Percentiles rank a stretch among this genome's conserved stretches.
These are phyloP conservation scores for Lasioglossum calceatum DNA, from an alignment of 2,888 invertebrate species.

Conservation along the genomic window DNA sequence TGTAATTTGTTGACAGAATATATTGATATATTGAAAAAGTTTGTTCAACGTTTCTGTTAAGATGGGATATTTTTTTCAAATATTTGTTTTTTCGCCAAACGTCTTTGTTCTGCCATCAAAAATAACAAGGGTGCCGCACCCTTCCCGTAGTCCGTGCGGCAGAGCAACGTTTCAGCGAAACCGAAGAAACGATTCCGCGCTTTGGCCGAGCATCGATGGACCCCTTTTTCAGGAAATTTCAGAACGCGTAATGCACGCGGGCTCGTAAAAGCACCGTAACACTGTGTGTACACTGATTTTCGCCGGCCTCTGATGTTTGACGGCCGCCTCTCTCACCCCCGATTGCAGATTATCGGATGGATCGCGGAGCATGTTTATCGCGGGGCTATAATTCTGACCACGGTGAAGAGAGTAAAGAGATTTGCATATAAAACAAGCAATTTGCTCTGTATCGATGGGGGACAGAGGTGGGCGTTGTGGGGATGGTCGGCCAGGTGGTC, in stretches of 20 bases:
- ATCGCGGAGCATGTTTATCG: constrained; percentile 62
- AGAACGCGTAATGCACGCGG: constrained; percentile 3
- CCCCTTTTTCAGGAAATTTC: constrained; percentile 24
- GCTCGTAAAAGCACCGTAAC: constrained; percentile 22
- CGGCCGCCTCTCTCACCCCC: neutral
- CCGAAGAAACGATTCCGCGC: neutral
- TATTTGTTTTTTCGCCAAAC: no score
- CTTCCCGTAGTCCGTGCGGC: neutral
- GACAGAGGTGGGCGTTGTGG: neutral
- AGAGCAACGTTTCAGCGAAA: neutral
- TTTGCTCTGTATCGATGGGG: constrained; percentile 53
- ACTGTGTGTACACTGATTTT: constrained; percentile 30
- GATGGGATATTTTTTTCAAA: no score
- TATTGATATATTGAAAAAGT: no score
- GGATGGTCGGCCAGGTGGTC: neutral
- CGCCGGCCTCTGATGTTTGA: constrained; percentile 31
- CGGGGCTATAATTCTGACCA: constrained; percentile 57
- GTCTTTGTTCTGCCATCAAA: no score
- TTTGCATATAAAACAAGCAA: constrained; percentile 70
- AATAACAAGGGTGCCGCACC: no score
- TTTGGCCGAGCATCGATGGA: neutral
- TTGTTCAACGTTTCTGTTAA: no score
- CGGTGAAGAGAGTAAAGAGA: constrained; percentile 58
- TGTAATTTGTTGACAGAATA: no score
- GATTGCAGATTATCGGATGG: constrained; percentile 59